These are phyloP conservation scores for Augiades crinisus DNA, from an alignment of 2,888 invertebrate genomes.

Conservation along the genomic window DNA sequence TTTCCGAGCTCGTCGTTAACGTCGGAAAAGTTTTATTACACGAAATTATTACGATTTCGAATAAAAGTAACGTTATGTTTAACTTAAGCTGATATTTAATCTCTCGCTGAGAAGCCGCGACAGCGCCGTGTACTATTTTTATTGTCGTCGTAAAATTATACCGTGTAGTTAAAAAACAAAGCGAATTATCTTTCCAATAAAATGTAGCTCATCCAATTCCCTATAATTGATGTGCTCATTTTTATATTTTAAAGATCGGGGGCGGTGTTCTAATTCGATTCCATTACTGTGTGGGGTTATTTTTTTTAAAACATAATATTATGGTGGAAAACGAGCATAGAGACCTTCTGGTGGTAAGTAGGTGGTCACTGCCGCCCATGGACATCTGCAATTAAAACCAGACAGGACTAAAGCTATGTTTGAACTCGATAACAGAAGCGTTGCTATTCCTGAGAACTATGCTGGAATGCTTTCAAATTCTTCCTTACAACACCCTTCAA, in stretches of 20 bases:
- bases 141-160: conserved; percentile 23
- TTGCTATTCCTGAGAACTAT: too few relatives aligned
- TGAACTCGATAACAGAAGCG: too few relatives aligned
- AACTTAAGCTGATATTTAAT: conserved; percentile 25
- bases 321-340: too few relatives aligned
- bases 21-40: conserved; percentile 29
- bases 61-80: conserved; percentile 26
- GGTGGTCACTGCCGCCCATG: too few relatives aligned
- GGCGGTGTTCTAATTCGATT: conserved; percentile 10
- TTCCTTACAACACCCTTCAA: too few relatives aligned
- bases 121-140: conserved; percentile 15
- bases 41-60: conserved; percentile 25
- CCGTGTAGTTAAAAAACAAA: conserved; percentile 24
- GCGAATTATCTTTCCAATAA: conserved; percentile 25
- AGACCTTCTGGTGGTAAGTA: too few relatives aligned
- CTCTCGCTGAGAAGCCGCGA: conserved; percentile 18
- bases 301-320: too few relatives aligned
- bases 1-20: conserved; percentile 27
- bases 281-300: too few relatives aligned
- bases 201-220: conserved; percentile 21
- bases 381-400: too few relatives aligned
- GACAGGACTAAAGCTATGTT: too few relatives aligned
- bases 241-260: background rate
- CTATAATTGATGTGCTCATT: conserved; percentile 1
- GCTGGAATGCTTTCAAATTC: too few relatives aligned